Percentiles rank a stretch among this genome's conserved stretches.
phyloP scores from a whole-genome alignment of 2,888 invertebrate species.

The Tenodera sinensis region DNA sequence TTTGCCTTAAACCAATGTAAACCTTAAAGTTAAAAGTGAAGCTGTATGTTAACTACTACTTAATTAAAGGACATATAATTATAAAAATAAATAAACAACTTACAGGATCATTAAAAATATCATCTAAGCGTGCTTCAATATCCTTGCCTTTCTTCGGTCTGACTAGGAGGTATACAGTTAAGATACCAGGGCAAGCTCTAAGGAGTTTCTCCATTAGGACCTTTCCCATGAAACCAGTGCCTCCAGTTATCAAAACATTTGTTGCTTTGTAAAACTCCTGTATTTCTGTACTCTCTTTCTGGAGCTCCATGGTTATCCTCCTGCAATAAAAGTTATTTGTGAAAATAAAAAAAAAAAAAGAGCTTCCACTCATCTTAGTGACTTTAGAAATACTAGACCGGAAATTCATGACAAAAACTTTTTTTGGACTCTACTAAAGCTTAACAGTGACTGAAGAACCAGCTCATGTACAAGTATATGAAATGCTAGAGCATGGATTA shows the following conservation, averaged over 20 bases:
- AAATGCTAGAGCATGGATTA: no score
- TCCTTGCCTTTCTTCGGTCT: constrained; percentile 60
- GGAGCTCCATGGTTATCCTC: background rate
- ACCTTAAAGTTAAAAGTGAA: no score
- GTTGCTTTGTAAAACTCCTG: constrained; percentile 55
- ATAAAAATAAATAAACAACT: constrained; percentile 37
- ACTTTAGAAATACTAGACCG: no score
- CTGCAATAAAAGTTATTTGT: background rate
- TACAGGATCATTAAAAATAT: constrained; percentile 64
- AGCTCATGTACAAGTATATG: no score
- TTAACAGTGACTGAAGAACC: no score
- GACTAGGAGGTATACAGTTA: constrained; percentile 54
- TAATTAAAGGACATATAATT: background rate
- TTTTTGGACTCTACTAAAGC: no score
- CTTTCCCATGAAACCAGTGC: constrained; percentile 52
- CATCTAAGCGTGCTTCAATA: constrained; percentile 60
- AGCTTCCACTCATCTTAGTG: no score
- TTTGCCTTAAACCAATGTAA: no score
- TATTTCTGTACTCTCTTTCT: constrained; percentile 36
- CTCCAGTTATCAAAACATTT: constrained; percentile 56
- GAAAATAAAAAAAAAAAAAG: background rate
- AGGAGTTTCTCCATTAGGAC: constrained; percentile 59
- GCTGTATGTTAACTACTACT: no score
- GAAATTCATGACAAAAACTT: no score
- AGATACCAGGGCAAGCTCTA: constrained; percentile 53